Evolutionary conservation across 2,888 invertebrate species (phyloP).

Genomic region (Parascotia fuliginaria): DNA sequence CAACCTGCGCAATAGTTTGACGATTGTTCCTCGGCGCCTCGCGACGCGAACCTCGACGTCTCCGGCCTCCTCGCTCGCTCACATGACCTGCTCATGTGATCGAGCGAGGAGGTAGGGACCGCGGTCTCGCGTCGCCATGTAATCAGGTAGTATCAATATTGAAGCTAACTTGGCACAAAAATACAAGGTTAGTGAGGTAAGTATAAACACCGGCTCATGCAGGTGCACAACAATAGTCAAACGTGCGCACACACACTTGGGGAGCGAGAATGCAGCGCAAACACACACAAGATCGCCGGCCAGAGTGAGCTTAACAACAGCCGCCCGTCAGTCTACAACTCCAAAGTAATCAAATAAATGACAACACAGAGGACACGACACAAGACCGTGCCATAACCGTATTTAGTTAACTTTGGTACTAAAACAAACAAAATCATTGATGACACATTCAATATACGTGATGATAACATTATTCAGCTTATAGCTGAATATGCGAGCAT

Average conservation of each 20-base stretch:
- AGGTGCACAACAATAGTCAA: constrained; percentile 68
- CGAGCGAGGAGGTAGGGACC: constrained; percentile 56
- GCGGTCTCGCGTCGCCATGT: constrained; percentile 44
- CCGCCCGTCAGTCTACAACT: constrained; percentile 68
- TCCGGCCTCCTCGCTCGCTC: constrained; percentile 56
- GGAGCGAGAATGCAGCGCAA: constrained; percentile 71
- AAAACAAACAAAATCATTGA: constrained; percentile 20
- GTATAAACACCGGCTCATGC: constrained; percentile 55
- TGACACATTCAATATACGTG: constrained; percentile 9
- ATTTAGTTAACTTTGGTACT: constrained; percentile 16
- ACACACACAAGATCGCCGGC: constrained; percentile 84
- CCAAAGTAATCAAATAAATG: constrained; percentile 65
- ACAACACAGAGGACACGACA: constrained; percentile 39
- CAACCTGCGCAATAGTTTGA: constrained; percentile 57
- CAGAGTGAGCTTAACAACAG: constrained; percentile 74
- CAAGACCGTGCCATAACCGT: constrained; percentile 36
- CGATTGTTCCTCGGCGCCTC: constrained; percentile 54
- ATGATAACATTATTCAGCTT: neutral
- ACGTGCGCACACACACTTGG: constrained; percentile 59
- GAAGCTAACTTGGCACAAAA: constrained; percentile 4
- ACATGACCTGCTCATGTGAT: constrained; percentile 55
- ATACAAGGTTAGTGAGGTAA: constrained; percentile 41
- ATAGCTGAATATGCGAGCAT: constrained; percentile 28
- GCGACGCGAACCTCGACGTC: constrained; percentile 48
- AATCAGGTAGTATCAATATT: constrained; percentile 9